A percentile compares a stretch with the other conserved stretches of the same genome.
These are phyloP conservation scores for Parelbella ahira DNA, from an alignment of 2,888 invertebrate genomes.

Conservation along the genomic window DNA sequence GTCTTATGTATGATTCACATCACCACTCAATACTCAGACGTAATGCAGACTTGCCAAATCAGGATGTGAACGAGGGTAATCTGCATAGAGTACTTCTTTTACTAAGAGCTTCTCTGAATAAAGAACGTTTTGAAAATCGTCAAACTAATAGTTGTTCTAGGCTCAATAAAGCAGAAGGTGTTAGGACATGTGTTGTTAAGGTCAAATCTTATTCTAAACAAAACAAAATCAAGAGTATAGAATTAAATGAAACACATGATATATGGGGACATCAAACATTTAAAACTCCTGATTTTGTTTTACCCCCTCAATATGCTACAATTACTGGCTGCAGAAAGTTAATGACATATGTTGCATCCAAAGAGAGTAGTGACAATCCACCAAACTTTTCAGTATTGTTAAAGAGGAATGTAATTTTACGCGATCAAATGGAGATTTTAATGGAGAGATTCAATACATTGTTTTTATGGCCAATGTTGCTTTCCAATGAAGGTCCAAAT, in stretches of 20 bases:
- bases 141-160: constrained; percentile 36
- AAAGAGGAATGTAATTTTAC: constrained; percentile 41
- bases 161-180: constrained; percentile 34
- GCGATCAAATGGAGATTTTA: constrained; percentile 39
- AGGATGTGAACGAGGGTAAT: constrained; percentile 44
- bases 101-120: constrained; percentile 48
- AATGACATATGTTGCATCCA: constrained; percentile 39
- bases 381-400: constrained; percentile 36
- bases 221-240: constrained; percentile 30
- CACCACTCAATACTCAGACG: constrained; percentile 15
- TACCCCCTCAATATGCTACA: constrained; percentile 58
- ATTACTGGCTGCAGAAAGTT: constrained; percentile 56
- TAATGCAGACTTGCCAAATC: too few relatives aligned
- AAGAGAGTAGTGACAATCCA: constrained; percentile 24
- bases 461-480: constrained; percentile 58
- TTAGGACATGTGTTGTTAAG: constrained; percentile 36
- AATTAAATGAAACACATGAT: constrained; percentile 37
- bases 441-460: constrained; percentile 51
- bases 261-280: constrained; percentile 48
- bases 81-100: constrained; percentile 49
- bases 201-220: constrained; percentile 58
- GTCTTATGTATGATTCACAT: constrained; percentile 3
- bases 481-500: constrained; percentile 46
- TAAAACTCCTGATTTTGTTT: constrained; percentile 39
- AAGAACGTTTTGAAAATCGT: constrained; percentile 39